phyloP scores from a whole-genome alignment of 2,888 invertebrate genomes.

The Pimpla rufipes region DNA sequence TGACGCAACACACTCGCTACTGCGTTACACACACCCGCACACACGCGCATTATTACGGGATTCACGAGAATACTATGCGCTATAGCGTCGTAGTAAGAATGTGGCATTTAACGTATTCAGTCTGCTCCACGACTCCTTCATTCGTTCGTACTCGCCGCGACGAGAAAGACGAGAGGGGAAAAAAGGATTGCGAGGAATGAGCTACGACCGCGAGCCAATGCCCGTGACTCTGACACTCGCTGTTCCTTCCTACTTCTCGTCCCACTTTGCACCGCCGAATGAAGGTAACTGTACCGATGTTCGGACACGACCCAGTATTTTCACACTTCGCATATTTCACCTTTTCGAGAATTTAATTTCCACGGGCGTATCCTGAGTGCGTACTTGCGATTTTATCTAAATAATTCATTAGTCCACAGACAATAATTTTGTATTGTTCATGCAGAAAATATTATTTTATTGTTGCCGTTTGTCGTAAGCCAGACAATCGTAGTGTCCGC shows the following conservation, averaged over 20 bases:
- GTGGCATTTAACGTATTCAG: slow-evolving; percentile 33
- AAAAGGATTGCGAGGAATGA: not conserved
- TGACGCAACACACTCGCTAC: slow-evolving; percentile 19
- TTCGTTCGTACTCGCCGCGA: slow-evolving; percentile 6
- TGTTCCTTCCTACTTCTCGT: not conserved
- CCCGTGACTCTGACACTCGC: slow-evolving; percentile 15
- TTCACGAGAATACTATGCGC: slow-evolving; percentile 16
- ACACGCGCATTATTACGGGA: slow-evolving; percentile 14
- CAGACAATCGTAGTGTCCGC: too few species aligned
- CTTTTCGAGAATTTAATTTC: too few species aligned
- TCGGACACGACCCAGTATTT: too few species aligned
- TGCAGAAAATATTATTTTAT: too few species aligned
- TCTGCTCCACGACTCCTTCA: not conserved
- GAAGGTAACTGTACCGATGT: not conserved
- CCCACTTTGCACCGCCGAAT: not conserved
- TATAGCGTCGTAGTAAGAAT: slow-evolving; percentile 27
- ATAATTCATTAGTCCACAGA: too few species aligned
- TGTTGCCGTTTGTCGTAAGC: too few species aligned
- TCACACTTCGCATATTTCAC: too few species aligned
- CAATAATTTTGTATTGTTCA: too few species aligned
- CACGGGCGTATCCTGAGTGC: too few species aligned
- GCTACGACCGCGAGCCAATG: slow-evolving; percentile 19
- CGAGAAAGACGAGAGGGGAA: not conserved
- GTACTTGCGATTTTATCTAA: too few species aligned
- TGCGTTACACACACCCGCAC: slow-evolving; percentile 16